phyloP scores from a whole-genome alignment of 2,113 vertebrate genomes.

The Caloenas nicobarica region DNA sequence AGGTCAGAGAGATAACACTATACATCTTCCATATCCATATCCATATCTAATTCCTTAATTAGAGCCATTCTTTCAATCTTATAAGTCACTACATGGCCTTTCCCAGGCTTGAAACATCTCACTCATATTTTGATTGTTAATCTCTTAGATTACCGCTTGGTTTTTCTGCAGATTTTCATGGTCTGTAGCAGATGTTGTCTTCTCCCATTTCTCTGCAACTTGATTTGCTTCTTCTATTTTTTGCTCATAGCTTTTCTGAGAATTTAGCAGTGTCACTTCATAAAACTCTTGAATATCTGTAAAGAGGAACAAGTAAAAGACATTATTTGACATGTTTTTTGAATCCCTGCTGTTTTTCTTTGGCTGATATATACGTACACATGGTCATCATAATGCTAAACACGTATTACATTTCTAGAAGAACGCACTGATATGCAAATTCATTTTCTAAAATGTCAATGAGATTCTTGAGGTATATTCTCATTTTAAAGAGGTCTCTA shows the following conservation, averaged over 20 bases:
- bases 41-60: neutral
- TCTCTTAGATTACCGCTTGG: constrained; percentile 69
- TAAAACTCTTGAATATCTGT: constrained; percentile 98
- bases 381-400: neutral
- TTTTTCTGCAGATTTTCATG: constrained; percentile 67
- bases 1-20: neutral
- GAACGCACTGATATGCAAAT: neutral
- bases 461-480: too few relatives aligned
- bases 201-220: constrained; percentile 89
- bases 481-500: neutral
- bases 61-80: neutral
- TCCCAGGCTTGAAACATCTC: neutral
- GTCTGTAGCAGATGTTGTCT: constrained; percentile 68
- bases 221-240: constrained; percentile 90
- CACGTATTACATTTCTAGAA: neutral
- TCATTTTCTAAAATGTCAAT: neutral
- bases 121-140: neutral
- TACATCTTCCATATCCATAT: neutral
- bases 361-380: neutral
- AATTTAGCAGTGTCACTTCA: constrained; percentile 90
- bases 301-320: constrained; percentile 48
- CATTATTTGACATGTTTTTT: neutral
- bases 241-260: constrained; percentile 88
- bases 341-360: neutral
- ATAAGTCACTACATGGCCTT: neutral